Conservation (phyloP, 2,797 vertebrate genomes). For the Taeniopygia guttata region DNA sequence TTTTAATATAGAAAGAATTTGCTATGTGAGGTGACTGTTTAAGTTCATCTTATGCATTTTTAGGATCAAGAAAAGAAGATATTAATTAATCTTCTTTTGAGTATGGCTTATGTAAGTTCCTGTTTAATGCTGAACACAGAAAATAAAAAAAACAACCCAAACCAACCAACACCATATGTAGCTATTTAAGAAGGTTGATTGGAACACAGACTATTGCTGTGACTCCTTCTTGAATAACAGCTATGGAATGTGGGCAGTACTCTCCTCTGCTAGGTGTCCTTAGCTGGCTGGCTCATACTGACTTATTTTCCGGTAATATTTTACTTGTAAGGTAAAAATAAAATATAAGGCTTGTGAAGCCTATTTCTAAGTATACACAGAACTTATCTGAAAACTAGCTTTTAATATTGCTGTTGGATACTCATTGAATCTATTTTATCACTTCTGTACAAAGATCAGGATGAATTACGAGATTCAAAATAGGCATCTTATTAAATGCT, state of each 20-base stretch:
- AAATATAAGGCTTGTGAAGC: background rate
- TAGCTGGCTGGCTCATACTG: background rate
- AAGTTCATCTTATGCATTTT: constrained; percentile 28
- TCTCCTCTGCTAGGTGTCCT: background rate
- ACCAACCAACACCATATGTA: background rate
- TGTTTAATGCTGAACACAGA: background rate
- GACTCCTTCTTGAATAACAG: background rate
- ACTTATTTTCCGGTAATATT: background rate
- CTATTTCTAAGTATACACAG: background rate
- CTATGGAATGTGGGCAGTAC: background rate
- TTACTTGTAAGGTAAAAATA: background rate
- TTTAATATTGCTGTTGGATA: background rate
- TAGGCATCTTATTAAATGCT: background rate
- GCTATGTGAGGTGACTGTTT: constrained; percentile 46
- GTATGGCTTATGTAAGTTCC: background rate
- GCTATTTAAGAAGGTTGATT: background rate
- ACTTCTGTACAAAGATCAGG: background rate
- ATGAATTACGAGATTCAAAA: background rate
- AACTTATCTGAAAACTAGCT: background rate
- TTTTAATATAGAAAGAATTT: constrained; percentile 59
- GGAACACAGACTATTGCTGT: background rate
- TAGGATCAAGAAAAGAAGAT: constrained; percentile 14
- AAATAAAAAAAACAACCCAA: background rate
- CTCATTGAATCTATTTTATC: background rate
- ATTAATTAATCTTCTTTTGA: constrained; percentile 1